A percentile compares a stretch with the other conserved stretches of the same genome.
phyloP scores from a whole-genome alignment of 2,797 vertebrate genomes.

The Kryptopterus vitreolus region DNA sequence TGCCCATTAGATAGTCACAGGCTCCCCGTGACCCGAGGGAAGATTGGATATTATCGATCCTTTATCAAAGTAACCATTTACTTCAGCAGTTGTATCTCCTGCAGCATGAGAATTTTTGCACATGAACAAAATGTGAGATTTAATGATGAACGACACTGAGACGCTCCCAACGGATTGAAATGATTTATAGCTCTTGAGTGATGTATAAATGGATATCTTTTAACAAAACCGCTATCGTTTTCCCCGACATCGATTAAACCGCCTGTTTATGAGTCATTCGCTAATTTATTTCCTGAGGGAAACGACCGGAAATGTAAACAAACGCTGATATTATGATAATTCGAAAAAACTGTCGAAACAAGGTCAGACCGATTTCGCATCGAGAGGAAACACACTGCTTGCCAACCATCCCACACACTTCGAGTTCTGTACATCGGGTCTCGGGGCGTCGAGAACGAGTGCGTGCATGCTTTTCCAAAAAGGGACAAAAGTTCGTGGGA shows the following conservation, averaged over 20 bases:
- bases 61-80: neutral
- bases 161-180: neutral
- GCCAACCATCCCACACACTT: conserved; percentile 22
- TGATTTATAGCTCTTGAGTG: conserved; percentile 1
- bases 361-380: conserved; percentile 16
- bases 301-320: conserved; percentile 25
- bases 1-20: too few species aligned
- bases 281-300: conserved; percentile 14
- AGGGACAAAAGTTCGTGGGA: neutral
- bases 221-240: neutral
- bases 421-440: neutral
- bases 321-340: conserved; percentile 20
- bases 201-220: conserved; percentile 1
- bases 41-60: neutral
- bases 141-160: neutral
- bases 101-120: neutral
- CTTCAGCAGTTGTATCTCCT: neutral
- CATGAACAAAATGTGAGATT: neutral
- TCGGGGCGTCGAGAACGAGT: neutral
- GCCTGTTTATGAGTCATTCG: neutral
- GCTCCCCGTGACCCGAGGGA: too few species aligned
- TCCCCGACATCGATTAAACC: neutral
- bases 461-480: neutral
- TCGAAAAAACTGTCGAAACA: neutral
- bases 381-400: conserved; percentile 21